These are phyloP conservation scores for Azorinus chamasolen DNA, from an alignment of 2,888 invertebrate species.

Conservation along the genomic window DNA sequence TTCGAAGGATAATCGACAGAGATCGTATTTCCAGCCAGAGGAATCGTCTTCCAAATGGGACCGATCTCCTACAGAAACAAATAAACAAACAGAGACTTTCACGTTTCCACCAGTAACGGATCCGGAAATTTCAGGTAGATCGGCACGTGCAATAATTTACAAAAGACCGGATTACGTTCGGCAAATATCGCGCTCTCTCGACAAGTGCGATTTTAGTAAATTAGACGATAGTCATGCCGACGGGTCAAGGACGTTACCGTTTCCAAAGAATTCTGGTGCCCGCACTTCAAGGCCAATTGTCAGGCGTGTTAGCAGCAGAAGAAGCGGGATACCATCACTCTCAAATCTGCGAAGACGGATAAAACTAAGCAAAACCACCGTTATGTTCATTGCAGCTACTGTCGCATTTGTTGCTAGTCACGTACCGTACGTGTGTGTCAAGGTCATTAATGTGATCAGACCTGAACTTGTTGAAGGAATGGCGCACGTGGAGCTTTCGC, in stretches of 20 bases:
- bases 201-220: conserved; percentile 32
- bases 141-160: neutral
- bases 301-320: conserved; percentile 4
- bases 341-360: conserved; percentile 34
- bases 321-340: conserved; percentile 6
- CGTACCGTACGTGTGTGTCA: conserved; percentile 52
- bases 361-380: conserved; percentile 52
- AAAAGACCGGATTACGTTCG: conserved; percentile 39
- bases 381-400: conserved; percentile 62
- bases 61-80: neutral
- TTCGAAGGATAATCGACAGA: neutral
- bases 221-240: conserved; percentile 26
- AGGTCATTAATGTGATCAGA: conserved; percentile 25
- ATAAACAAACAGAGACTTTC: neutral
- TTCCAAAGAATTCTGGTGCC: conserved; percentile 19
- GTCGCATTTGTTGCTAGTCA: conserved; percentile 54
- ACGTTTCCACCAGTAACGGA: neutral
- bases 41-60: conserved; percentile 27
- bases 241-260: conserved; percentile 50
- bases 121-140: neutral
- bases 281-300: neutral
- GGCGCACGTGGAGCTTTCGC: conserved; percentile 17
- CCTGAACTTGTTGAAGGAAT: conserved; percentile 18
- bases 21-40: neutral
- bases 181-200: conserved; percentile 53